Evolutionary conservation across 2,113 vertebrate genomes (phyloP).

Genomic region (Ariopsis seemanni): DNA sequence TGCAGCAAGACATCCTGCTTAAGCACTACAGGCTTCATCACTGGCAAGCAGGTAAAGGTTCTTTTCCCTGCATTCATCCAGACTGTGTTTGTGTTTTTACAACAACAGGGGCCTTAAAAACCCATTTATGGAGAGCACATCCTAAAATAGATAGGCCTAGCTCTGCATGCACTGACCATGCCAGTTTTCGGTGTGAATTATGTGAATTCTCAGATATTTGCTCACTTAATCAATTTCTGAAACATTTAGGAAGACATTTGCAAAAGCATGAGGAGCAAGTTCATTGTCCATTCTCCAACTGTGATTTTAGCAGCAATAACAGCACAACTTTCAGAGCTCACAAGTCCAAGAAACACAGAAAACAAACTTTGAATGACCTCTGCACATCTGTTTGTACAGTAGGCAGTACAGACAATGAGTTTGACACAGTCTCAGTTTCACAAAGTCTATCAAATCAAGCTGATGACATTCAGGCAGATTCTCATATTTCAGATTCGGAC

Average conservation of each 20-base stretch:
- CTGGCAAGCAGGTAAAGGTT: too few relatives aligned
- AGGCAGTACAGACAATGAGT: conserved; percentile 25
- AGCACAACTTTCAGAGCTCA: conserved; percentile 38
- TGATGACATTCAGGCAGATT: conserved; percentile 37
- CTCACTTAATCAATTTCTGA: conserved; percentile 7
- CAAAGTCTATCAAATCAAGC: conserved; percentile 6
- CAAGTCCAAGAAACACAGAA: conserved; percentile 42
- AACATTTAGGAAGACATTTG: conserved; percentile 43
- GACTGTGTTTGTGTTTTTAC: conserved; percentile 26
- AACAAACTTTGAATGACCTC: conserved; percentile 19
- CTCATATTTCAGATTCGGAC: conserved; percentile 10
- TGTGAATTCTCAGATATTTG: conserved; percentile 25
- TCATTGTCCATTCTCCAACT: conserved; percentile 30
- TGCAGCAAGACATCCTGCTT: too few relatives aligned
- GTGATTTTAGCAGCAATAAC: conserved; percentile 36
- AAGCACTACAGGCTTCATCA: too few relatives aligned
- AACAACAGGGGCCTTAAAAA: conserved; percentile 37
- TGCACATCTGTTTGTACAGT: conserved; percentile 28
- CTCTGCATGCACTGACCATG: background rate
- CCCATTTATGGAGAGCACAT: conserved; percentile 38
- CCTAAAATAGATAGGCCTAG: conserved; percentile 16
- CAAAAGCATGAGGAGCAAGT: conserved; percentile 10
- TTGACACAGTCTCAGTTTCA: conserved; percentile 12
- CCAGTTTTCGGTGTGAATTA: background rate
- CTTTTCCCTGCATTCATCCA: background rate